Conservation (phyloP, 2,888 invertebrate genomes). For the Drepana falcataria region DNA sequence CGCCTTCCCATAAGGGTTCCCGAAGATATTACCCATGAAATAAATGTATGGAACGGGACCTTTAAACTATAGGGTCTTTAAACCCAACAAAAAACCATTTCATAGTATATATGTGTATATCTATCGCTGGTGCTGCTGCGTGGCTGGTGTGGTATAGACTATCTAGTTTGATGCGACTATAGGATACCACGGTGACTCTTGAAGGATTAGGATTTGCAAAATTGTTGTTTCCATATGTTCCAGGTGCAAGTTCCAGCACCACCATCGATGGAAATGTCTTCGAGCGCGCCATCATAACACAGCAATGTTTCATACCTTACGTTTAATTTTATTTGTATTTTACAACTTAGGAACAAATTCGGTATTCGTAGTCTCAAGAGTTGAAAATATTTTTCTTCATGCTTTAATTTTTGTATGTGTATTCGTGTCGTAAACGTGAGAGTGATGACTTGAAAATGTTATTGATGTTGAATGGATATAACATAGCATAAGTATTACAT, state of each 20-base stretch:
- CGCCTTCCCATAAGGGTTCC: too few species aligned
- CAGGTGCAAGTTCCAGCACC: slow-evolving; percentile 53
- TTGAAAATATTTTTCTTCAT: slow-evolving; percentile 62
- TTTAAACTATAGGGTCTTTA: too few species aligned
- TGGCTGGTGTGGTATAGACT: too few species aligned
- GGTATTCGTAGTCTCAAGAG: slow-evolving; percentile 62
- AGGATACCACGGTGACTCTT: too few species aligned
- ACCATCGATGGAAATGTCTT: slow-evolving; percentile 53
- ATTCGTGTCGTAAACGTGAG: slow-evolving; percentile 20
- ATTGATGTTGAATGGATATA: background rate
- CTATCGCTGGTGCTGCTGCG: too few species aligned
- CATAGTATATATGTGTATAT: too few species aligned
- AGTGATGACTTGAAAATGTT: slow-evolving; percentile 14
- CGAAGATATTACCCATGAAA: too few species aligned
- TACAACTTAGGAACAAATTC: slow-evolving; percentile 72
- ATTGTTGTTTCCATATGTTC: slow-evolving; percentile 4
- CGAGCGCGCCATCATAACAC: slow-evolving; percentile 70
- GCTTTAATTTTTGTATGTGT: slow-evolving; percentile 68
- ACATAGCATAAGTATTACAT: background rate
- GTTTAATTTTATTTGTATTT: slow-evolving; percentile 60
- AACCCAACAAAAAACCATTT: too few species aligned
- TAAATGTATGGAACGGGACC: too few species aligned
- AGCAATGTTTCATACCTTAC: slow-evolving; percentile 40
- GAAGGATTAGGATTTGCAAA: too few species aligned
- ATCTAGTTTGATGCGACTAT: too few species aligned